These are phyloP conservation scores for Pseudomugil tenellus DNA, from an alignment of 2,797 vertebrate genomes.

Conservation along the genomic window DNA sequence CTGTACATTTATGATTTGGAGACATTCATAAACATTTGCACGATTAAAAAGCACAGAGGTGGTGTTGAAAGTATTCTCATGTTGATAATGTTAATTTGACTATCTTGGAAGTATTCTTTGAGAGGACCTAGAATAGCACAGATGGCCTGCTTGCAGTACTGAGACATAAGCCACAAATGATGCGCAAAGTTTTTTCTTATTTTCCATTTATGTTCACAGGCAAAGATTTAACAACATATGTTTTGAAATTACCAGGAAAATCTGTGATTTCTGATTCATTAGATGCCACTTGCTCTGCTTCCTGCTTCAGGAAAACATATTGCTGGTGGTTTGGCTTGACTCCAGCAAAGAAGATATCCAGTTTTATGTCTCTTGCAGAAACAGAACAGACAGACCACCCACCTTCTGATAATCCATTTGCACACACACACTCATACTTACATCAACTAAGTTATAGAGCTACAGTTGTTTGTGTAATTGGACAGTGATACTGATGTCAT, in stretches of 20 bases:
- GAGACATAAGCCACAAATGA: conserved; percentile 50
- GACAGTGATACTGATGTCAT: conserved; percentile 10
- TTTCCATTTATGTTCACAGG: conserved; percentile 33
- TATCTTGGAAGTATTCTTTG: not conserved
- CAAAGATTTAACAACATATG: conserved; percentile 24
- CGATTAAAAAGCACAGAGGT: not conserved
- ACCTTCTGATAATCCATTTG: conserved; percentile 20
- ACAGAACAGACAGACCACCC: conserved; percentile 55
- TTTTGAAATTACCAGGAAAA: conserved; percentile 43
- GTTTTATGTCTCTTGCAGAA: conserved; percentile 37
- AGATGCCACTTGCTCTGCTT: conserved; percentile 45
- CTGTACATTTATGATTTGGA: not conserved
- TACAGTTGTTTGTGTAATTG: not conserved
- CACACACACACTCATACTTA: conserved; percentile 11
- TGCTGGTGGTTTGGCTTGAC: conserved; percentile 51
- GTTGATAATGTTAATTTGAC: not conserved
- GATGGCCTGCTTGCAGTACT: conserved; percentile 1
- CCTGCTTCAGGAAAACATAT: conserved; percentile 48
- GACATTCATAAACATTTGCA: not conserved
- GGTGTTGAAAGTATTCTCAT: not conserved
- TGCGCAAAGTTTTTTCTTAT: conserved; percentile 40
- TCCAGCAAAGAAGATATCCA: conserved; percentile 56
- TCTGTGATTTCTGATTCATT: conserved; percentile 55
- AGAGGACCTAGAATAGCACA: conserved; percentile 1
- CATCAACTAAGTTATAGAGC: not conserved